These are phyloP conservation scores for Microchirus variegatus DNA, from an alignment of 2,797 vertebrate species.

Conservation along the genomic window DNA sequence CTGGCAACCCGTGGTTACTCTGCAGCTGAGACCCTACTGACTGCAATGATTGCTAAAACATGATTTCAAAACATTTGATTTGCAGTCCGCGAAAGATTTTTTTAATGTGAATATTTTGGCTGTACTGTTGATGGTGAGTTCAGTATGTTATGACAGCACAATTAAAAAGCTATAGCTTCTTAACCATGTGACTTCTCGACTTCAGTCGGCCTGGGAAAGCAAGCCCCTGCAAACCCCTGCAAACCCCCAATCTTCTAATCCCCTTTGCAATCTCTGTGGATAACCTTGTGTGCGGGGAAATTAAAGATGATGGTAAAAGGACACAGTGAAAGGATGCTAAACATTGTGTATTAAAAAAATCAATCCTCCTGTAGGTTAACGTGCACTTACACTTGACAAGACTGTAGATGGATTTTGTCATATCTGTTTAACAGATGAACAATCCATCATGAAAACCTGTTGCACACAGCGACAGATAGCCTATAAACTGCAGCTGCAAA, in stretches of 20 bases:
- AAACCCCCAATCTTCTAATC: no score
- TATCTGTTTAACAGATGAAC: conserved; percentile 5
- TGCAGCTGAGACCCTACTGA: no score
- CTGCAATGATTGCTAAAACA: no score
- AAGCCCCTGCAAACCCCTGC: neutral
- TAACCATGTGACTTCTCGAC: neutral
- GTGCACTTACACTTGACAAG: neutral
- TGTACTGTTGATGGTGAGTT: no score
- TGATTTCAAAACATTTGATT: no score
- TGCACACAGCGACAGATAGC: neutral
- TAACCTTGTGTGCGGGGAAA: no score
- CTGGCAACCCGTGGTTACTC: no score
- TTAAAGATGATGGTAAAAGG: neutral
- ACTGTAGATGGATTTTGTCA: neutral
- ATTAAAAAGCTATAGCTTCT: no score
- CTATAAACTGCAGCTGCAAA: conserved; percentile 6
- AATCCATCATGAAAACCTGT: neutral
- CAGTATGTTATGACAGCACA: no score
- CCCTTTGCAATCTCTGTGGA: neutral
- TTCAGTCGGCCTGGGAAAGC: neutral
- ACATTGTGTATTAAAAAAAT: neutral
- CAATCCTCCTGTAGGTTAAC: neutral
- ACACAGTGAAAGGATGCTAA: neutral
- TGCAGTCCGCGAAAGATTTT: no score
- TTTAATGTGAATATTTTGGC: no score